Base-by-base conservation (phyloP, 1,140 invertebrate species). In the Leptinotarsa texana region DNA sequence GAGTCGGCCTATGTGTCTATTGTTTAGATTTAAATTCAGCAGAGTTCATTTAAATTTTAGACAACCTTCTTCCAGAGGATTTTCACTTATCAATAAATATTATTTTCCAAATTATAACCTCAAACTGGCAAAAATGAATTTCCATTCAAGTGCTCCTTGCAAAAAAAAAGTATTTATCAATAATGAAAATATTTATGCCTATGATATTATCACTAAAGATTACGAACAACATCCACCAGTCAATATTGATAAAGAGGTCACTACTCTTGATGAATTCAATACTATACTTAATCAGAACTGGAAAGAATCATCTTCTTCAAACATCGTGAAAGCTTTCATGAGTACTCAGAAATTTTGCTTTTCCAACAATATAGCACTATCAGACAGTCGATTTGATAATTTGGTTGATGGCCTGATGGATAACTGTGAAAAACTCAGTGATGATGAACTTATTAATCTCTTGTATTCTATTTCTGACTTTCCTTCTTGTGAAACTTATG, bases 331-430 rank as follows among this genome's bases (percentile, higher is more conserved):
- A 1, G 80, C 82, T 15, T 87, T 89, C 61, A 78, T 81, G 69
- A 72, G 42, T 2, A 67, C 89, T 4, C 78, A 85, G n/a, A 71
- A 84, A 63, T 84, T 84, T 80, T 84, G 84, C 63, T 24, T 76
- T 74, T 48, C 68, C 63, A 22, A 87, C 74, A 83, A 83, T 48
- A 76, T 88, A 61, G 75, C 80, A 75, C 74, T 87, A 8, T 80
- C 85, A 4, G 83, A 85, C 49, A 48, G 69, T 13, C 75, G 80
- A 4, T 89, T 88, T 68, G 76, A 84, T 18, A 72, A 71, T 33
- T 85, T 90, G 74, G 81, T 88, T 1, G 77, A 85, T 74, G 79
- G 75, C 8, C 84, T 87, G 17, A 85, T 80, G 66, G 79, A 85
- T 74, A 83, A 86, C 3, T 70, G 86, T 73, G 81, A 86, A 74